Evolutionary conservation across 2,113 vertebrate genomes (phyloP).

Genomic region (Pterophyllum scalare): DNA sequence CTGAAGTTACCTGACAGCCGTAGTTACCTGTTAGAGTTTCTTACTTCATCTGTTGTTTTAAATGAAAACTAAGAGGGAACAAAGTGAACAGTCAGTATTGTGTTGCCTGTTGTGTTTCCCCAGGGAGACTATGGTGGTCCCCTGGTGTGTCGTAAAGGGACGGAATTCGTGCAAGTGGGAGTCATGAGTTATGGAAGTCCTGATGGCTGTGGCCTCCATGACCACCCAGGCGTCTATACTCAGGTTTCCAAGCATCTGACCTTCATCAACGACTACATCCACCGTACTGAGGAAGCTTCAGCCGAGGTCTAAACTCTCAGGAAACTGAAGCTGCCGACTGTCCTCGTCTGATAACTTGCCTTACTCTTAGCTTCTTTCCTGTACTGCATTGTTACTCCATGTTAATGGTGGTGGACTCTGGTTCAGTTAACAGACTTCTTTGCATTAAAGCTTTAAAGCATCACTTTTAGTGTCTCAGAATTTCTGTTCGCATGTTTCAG

Average conservation of each 20-base stretch:
- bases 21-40: neutral
- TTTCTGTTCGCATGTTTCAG: neutral
- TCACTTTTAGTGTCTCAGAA: neutral
- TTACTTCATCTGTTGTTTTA: neutral
- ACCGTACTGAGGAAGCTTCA: rapidly evolving
- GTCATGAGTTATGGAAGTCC: slow-evolving; percentile 42
- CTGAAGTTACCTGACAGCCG: neutral
- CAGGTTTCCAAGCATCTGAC: neutral
- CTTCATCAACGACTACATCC: slow-evolving; percentile 22
- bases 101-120: neutral
- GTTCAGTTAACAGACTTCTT: neutral
- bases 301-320: neutral
- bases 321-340: neutral
- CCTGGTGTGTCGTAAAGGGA: neutral
- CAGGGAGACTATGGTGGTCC: slow-evolving; percentile 58
- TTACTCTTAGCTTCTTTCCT: neutral
- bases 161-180: slow-evolving; percentile 11
- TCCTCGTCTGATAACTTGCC: neutral
- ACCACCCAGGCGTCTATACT: slow-evolving; percentile 7
- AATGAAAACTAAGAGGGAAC: neutral
- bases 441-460: slow-evolving; percentile 56
- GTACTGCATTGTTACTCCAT: neutral
- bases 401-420: neutral
- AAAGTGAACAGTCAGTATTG: neutral
- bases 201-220: neutral